Base-by-base conservation (phyloP, 1,140 invertebrate genomes). In the Frieseomelitta varia region DNA sequence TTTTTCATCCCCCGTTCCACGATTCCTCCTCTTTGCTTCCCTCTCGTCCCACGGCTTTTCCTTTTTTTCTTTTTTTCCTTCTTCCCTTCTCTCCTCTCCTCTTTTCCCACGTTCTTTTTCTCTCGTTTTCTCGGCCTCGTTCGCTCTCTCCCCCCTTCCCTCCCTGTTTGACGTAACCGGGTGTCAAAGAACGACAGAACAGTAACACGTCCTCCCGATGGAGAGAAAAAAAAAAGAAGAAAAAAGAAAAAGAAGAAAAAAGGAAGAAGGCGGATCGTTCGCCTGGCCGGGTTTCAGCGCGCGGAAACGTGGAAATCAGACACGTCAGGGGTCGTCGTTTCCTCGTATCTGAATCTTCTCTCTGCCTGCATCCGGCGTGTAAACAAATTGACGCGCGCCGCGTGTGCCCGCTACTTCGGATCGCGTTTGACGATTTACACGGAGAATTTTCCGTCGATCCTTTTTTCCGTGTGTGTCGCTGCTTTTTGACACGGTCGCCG, bases 151-250 rank as follows among this genome's bases (percentile, higher is more conserved):
- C 51, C n/a, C 79, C 51, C 8, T 8, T 21, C 56, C 6, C 1
- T 21, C 58, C 51, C 67, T 63, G 82, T 81, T 85, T 81, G 71
- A 85, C 83, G 72, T 84, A 79, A 79, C 81, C 58, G 71, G 85
- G 69, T 77, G 81, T 87, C 85, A 80, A 87, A 86, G 88, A 87
- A 88, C 82, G 85, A 88, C 84, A 69, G 84, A 81, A 81, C 72
- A 81, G 84, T 79, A 80, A 81, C 84, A 56, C 77, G 82, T 56
- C 67, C 27, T 39, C 34, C 39, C 78, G 65, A 79, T 83, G 73
- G 67, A 72, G 84, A 61, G 53, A 73, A 34, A 24, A 72, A 63
- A 79, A 83, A n/a, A n/a, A n/a, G n/a, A n/a, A 82, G 85, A 72
- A 79, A 86, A 61, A 58, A 73, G 51, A 24, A 72, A 63, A 72